phyloP scores from a whole-genome alignment of 2,113 vertebrate species.

The Cephalopholis sonnerati region DNA sequence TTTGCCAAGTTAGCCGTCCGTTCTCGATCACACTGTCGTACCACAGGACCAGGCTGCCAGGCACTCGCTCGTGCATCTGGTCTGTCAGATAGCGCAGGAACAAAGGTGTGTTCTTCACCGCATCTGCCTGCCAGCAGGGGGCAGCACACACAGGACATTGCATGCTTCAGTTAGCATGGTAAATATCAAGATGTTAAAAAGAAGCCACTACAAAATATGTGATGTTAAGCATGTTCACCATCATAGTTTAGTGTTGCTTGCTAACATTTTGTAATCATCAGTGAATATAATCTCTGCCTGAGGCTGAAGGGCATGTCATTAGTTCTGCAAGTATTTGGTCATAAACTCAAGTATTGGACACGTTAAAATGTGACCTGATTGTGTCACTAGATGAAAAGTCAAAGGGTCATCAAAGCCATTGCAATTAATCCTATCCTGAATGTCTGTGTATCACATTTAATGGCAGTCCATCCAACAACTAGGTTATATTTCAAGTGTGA shows the following conservation, averaged over 20 bases:
- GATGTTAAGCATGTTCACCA: no score
- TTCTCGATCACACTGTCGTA: conserved; percentile 91
- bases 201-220: background rate
- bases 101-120: conserved; percentile 81
- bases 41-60: conserved; percentile 91
- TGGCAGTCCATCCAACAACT: no score
- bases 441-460: no score
- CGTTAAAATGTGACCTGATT: background rate
- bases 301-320: background rate
- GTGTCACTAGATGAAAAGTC: background rate
- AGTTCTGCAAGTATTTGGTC: no score
- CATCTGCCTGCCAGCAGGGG: conserved; percentile 66
- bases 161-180: no score
- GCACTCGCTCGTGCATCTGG: conserved; percentile 84
- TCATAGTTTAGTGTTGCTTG: no score
- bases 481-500: no score
- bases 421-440: no score
- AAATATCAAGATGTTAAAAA: background rate
- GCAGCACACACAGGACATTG: background rate
- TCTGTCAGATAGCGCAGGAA: conserved; percentile 90
- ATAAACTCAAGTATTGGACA: background rate
- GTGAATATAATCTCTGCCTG: background rate
- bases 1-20: conserved; percentile 91
- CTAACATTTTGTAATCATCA: background rate
- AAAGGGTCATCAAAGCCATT: no score